Evolutionary conservation across 2,113 vertebrate genomes (phyloP).

Genomic region (Triplophysa dalaica): DNA sequence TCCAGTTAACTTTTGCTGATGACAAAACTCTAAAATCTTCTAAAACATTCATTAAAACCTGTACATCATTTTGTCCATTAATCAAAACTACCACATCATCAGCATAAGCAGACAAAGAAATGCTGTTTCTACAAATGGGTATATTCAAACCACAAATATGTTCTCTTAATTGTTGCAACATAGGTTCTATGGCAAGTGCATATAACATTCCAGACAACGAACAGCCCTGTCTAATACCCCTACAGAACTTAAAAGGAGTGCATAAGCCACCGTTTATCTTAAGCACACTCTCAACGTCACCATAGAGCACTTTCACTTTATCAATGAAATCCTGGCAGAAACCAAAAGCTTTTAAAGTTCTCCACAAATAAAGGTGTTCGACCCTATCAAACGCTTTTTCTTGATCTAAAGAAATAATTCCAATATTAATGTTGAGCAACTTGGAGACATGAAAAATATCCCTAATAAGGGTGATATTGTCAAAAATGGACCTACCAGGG

Average conservation of each 20-base stretch:
- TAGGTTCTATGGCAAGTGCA: not conserved
- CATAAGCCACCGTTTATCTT: conserved; percentile 14
- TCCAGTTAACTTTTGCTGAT: not conserved
- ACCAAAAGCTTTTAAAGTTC: not conserved
- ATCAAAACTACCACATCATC: not conserved
- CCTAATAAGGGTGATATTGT: not conserved
- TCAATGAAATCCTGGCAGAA: not conserved
- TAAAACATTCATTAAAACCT: not conserved
- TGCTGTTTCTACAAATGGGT: not conserved
- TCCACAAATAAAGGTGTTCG: not conserved
- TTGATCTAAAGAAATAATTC: not conserved
- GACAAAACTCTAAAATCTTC: not conserved
- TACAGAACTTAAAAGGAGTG: conserved; percentile 4
- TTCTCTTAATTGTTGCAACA: not conserved
- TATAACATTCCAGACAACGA: not conserved
- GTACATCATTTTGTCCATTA: not conserved
- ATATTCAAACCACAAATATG: not conserved
- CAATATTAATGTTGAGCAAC: not conserved
- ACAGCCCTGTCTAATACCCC: not conserved
- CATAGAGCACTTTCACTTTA: not conserved
- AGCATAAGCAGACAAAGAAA: not conserved
- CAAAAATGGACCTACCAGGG: not conserved
- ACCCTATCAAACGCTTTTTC: not conserved
- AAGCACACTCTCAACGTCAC: not conserved
- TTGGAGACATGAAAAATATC: conserved; percentile 5